A percentile compares a stretch with the other conserved stretches of the same genome.
Evolutionary conservation across 2,888 invertebrate species (phyloP).

Genomic region (Reticulitermes lucifugus): DNA sequence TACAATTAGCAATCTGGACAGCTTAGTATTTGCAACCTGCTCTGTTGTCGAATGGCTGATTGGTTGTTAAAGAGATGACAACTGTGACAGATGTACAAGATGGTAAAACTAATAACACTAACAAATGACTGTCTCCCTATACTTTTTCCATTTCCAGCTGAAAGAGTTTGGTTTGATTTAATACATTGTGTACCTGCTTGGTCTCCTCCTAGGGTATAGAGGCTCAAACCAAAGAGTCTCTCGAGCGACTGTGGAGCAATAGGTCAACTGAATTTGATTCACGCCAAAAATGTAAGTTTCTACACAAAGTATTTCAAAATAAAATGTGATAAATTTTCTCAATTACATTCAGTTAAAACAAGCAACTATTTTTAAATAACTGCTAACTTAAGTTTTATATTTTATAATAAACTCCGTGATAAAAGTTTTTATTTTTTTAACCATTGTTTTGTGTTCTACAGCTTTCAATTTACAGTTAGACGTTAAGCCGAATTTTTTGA

Average conservation of each 20-base stretch:
- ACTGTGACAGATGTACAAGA: not conserved
- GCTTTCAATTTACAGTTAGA: not conserved
- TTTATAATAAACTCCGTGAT: not conserved
- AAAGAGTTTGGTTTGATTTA: slow-evolving; percentile 29
- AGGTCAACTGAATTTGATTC: slow-evolving; percentile 88
- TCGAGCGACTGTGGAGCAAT: slow-evolving; percentile 90
- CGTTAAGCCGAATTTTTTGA: not conserved
- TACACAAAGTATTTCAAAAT: not conserved
- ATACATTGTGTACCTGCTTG: slow-evolving; percentile 43
- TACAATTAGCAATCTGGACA: no score
- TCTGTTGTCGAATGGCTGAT: not conserved
- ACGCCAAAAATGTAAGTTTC: slow-evolving; percentile 87
- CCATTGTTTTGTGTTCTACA: not conserved
- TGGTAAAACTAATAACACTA: slow-evolving; percentile 22
- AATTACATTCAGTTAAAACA: not conserved
- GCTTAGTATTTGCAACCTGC: no score
- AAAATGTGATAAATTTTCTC: not conserved
- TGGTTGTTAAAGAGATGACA: not conserved
- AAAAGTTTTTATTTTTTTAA: not conserved
- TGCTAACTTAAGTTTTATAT: not conserved
- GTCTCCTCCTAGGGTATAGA: slow-evolving; percentile 81
- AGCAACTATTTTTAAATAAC: not conserved
- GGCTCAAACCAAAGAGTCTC: slow-evolving; percentile 83
- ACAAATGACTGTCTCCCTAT: not conserved
- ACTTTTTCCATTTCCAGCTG: not conserved